A percentile compares a stretch with the other conserved stretches of the same genome.
Conservation (phyloP, 2,888 invertebrate species). For the Arge pagana region DNA sequence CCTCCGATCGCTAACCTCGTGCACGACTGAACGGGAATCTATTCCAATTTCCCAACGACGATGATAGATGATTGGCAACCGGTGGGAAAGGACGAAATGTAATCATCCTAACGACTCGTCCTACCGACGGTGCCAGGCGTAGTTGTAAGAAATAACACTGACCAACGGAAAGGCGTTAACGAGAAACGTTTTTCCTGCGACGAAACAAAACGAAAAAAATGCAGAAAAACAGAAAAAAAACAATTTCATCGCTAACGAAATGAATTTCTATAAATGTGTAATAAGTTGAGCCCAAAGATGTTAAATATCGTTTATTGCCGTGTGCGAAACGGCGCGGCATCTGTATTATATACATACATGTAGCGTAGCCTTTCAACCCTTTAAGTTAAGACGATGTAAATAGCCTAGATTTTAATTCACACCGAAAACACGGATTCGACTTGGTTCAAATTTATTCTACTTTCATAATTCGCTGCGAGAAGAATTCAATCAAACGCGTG, state of each 20-base stretch:
- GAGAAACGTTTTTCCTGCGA: background rate
- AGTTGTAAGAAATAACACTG: too few species aligned
- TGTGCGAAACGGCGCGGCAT: slow-evolving; percentile 38
- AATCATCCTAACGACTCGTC: too few species aligned
- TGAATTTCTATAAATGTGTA: slow-evolving; percentile 54
- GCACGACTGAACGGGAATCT: too few species aligned
- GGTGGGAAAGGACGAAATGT: too few species aligned
- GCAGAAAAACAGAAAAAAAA: background rate
- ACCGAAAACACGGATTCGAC: too few species aligned
- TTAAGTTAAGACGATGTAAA: slow-evolving; percentile 55
- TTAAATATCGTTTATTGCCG: slow-evolving; percentile 54
- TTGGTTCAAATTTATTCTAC: too few species aligned
- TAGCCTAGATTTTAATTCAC: slow-evolving; percentile 41
- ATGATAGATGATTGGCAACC: too few species aligned
- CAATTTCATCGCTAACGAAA: background rate
- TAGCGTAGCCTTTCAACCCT: slow-evolving; percentile 46
- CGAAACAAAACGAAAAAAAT: background rate
- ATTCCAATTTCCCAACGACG: too few species aligned
- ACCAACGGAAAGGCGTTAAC: background rate
- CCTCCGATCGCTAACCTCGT: too few species aligned
- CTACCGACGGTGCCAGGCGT: too few species aligned
- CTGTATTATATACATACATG: slow-evolving; percentile 57
- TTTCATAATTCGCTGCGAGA: too few species aligned
- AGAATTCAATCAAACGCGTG: too few species aligned
- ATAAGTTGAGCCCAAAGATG: slow-evolving; percentile 59